Base-by-base conservation (phyloP, 1,140 invertebrate genomes). In the Medauroidea extradentata region DNA sequence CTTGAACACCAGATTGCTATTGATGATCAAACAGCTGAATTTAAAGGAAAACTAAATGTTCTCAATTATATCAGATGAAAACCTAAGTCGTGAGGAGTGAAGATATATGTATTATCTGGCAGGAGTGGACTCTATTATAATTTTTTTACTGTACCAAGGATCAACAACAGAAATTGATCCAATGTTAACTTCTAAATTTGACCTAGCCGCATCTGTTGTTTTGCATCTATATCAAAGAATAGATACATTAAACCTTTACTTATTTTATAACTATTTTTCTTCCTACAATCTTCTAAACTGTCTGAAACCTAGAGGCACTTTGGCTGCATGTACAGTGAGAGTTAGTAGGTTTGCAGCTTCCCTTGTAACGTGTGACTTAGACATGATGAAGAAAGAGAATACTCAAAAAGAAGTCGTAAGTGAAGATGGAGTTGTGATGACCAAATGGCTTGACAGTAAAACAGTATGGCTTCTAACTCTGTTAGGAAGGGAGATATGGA, bases 21-120 rank as follows among this genome's bases (percentile, higher is more conserved):
- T 27, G 69, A 71, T 55, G 65, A 70, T 39, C 67, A 69, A 61
- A 71, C 69, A 62, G 56, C 68, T 2, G 59, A 66, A 7, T 70
- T 71, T 60, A 66, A 64, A 54, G 67, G 69, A 5, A 18, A 59
- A 14, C 44, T 63, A 21, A 50, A 23, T 46, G 55, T 68, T 16
- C 60, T 63, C 27, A 62, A 70, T 57, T 34, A 34, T 34, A 11
- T 4, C 29, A 34, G 29, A 34, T 4, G 29, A 4, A 34, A 34
- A 34, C 29, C 29, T 34, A 34, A 34, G 5, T 43, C 48, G 16
- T 68, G 60, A 57, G 65, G 66, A 0, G 51, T 68, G 59, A 68
- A 34, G 29, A 65, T 64, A 16, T 68, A 63, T 65, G 53, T 62
- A 18, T 43, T 67, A 9, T 66, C 60, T 60, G 66, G 64, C 4